Evolutionary conservation across 1,140 invertebrate species (phyloP).

Genomic region (Drosophila nigromelanica): DNA sequence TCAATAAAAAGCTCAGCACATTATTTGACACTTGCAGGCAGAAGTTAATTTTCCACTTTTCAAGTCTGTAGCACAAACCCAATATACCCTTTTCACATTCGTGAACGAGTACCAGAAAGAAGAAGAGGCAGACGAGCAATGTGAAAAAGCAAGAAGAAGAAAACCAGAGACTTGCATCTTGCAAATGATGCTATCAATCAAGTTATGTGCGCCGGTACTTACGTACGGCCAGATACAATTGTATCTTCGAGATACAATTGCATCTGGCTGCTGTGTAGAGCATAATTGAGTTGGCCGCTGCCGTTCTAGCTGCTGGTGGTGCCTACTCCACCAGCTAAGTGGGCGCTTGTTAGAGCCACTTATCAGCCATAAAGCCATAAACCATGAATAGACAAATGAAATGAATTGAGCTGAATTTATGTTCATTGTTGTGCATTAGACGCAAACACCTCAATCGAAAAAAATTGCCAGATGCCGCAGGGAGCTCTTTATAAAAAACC

Average conservation of each 20-base stretch:
- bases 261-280: conserved; percentile 29
- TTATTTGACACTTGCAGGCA: no score
- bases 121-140: conserved; percentile 3
- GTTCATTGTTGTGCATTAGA: conserved; percentile 34
- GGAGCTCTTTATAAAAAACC: neutral
- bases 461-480: neutral
- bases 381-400: conserved; percentile 38
- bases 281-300: conserved; percentile 41
- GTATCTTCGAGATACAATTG: conserved; percentile 57
- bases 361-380: conserved; percentile 18
- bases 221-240: conserved; percentile 46
- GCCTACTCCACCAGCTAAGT: conserved; percentile 31
- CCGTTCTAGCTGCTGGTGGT: neutral
- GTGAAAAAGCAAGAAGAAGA: neutral
- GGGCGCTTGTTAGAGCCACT: conserved; percentile 39
- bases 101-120: conserved; percentile 1
- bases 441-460: conserved; percentile 25
- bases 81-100: no score
- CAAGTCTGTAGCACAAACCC: no score
- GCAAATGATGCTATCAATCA: conserved; percentile 60
- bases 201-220: conserved; percentile 10
- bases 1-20: no score
- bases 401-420: conserved; percentile 49
- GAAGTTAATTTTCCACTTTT: no score
- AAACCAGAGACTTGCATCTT: conserved; percentile 12